Evolutionary conservation across 2,888 invertebrate species (phyloP).

Genomic region (Zygogramma bicolorata): DNA sequence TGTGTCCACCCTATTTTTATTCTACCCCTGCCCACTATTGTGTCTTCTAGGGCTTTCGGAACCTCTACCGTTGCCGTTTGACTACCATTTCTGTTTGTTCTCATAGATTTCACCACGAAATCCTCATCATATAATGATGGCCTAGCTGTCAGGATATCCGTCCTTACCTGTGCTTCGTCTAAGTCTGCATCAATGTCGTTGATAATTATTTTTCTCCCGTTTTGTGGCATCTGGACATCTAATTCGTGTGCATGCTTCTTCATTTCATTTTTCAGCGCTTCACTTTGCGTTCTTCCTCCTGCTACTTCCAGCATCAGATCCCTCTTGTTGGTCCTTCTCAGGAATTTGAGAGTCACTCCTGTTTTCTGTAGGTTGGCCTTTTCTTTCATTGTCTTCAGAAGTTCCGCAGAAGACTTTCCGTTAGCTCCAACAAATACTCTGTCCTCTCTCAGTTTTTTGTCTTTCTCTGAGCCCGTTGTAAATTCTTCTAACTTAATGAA

Average conservation of each 20-base stretch:
- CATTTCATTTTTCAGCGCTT: background rate
- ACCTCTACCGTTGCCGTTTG: background rate
- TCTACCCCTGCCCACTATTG: background rate
- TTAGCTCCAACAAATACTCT: constrained; percentile 9
- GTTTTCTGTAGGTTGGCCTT: too few species aligned
- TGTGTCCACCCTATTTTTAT: constrained; percentile 14
- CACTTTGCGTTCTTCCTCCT: constrained; percentile 3
- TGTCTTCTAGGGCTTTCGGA: background rate
- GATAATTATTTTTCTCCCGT: background rate
- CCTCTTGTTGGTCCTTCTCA: constrained; percentile 5
- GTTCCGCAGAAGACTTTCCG: too few species aligned
- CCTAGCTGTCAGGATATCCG: background rate
- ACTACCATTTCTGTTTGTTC: background rate
- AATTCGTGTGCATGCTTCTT: background rate
- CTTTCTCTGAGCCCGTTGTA: background rate
- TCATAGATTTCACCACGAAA: background rate
- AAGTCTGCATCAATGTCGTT: constrained; percentile 8
- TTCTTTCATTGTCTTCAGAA: too few species aligned
- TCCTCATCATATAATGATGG: too few species aligned
- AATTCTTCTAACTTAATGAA: background rate
- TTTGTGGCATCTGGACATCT: background rate
- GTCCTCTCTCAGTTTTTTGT: background rate
- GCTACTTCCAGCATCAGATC: constrained; percentile 13
- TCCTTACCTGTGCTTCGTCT: background rate
- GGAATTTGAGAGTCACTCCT: too few species aligned